Evolutionary conservation across 2,113 vertebrate species (phyloP).

Genomic region (Tragelaphus buxtoni): DNA sequence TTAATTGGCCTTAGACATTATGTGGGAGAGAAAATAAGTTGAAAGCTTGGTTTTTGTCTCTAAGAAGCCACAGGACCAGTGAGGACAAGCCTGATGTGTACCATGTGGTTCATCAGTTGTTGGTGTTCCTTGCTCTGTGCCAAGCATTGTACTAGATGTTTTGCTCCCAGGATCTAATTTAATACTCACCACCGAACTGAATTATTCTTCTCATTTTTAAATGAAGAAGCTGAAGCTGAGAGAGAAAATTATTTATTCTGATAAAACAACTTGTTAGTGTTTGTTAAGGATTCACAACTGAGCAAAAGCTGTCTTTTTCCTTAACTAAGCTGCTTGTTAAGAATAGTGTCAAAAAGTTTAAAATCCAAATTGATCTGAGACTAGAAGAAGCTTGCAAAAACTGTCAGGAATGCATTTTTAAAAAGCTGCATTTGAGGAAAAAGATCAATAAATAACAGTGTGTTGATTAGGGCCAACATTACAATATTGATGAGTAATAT

Average conservation of each 20-base stretch:
- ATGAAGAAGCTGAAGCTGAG: background rate
- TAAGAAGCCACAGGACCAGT: background rate
- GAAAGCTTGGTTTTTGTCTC: background rate
- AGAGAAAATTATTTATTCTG: background rate
- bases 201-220: background rate
- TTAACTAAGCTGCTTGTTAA: background rate
- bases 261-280: background rate
- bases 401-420: background rate
- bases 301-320: background rate
- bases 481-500: conserved; percentile 14
- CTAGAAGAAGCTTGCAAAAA: background rate
- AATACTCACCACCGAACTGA: background rate
- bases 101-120: background rate
- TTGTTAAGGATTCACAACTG: background rate
- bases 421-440: conserved; percentile 20
- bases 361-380: background rate
- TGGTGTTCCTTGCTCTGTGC: background rate
- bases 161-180: background rate
- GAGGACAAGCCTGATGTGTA: background rate
- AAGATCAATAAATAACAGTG: conserved; percentile 11
- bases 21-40: background rate
- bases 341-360: background rate
- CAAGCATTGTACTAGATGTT: background rate
- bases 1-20: background rate
- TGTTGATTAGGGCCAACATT: background rate